Conservation (phyloP, 2,113 vertebrate genomes). For the Bos indicus region DNA sequence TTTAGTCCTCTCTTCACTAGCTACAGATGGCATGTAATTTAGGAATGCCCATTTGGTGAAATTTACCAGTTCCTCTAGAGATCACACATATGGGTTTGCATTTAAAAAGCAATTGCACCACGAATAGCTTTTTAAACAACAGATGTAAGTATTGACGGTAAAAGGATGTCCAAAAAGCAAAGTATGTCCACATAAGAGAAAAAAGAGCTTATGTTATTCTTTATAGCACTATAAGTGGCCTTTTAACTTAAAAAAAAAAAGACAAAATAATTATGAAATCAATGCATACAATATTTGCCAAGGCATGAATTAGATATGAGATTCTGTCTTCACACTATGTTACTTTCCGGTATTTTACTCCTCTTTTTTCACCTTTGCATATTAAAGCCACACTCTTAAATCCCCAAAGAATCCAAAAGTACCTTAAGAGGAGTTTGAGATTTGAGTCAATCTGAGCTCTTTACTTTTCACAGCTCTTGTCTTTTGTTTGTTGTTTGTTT, state of each 20-base stretch:
- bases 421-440: not conserved
- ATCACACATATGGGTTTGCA: constrained; percentile 83
- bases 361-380: not conserved
- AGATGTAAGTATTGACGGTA: constrained; percentile 82
- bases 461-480: constrained; percentile 16
- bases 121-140: constrained; percentile 84
- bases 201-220: constrained; percentile 54
- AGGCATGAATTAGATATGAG: constrained; percentile 71
- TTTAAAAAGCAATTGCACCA: constrained; percentile 81
- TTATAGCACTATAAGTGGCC: constrained; percentile 50
- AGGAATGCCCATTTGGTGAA: constrained; percentile 84
- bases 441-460: not conserved
- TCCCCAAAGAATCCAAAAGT: not conserved
- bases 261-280: constrained; percentile 68
- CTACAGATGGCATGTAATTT: constrained; percentile 87
- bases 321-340: constrained; percentile 58
- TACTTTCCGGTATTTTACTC: constrained; percentile 43
- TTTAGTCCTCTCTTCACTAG: constrained; percentile 84
- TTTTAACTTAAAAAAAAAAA: constrained; percentile 59
- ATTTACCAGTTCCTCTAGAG: constrained; percentile 87
- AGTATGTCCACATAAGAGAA: constrained; percentile 67
- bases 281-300: constrained; percentile 60
- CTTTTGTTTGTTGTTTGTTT: not conserved
- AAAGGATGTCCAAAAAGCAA: constrained; percentile 75
- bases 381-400: constrained; percentile 48